Evolutionary conservation across 2,113 vertebrate species (phyloP).

Genomic region (Cephalopholis sonnerati): DNA sequence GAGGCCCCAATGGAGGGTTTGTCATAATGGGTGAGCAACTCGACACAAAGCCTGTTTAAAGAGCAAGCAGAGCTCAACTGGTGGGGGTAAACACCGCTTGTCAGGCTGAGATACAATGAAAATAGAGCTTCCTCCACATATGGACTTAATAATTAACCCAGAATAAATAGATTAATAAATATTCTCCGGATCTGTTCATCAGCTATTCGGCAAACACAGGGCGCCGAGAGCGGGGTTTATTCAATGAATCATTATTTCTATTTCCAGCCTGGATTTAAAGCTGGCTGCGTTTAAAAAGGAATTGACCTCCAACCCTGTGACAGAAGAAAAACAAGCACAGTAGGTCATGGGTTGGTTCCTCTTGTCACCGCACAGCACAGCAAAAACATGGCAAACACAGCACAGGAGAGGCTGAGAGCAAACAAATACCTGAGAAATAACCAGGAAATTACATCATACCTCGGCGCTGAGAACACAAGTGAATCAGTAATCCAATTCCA

Average conservation of each 20-base stretch:
- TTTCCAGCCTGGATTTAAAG: slow-evolving; percentile 62
- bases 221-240: slow-evolving; percentile 19
- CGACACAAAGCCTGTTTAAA: slow-evolving; percentile 82
- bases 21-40: slow-evolving; percentile 80
- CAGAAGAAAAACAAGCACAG: slow-evolving; percentile 80
- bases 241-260: slow-evolving; percentile 67
- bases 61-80: slow-evolving; percentile 74
- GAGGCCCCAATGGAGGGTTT: slow-evolving; percentile 78
- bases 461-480: slow-evolving; percentile 63
- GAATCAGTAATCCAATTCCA: slow-evolving; percentile 78
- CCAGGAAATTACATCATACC: slow-evolving; percentile 81
- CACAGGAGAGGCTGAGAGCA: slow-evolving; percentile 60
- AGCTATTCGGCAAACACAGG: slow-evolving; percentile 44
- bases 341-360: slow-evolving; percentile 77
- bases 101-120: slow-evolving; percentile 64
- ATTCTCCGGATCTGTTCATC: slow-evolving; percentile 50
- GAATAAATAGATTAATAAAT: slow-evolving; percentile 64
- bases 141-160: slow-evolving; percentile 74
- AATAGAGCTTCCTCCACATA: slow-evolving; percentile 62
- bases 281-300: slow-evolving; percentile 73
- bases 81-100: slow-evolving; percentile 76
- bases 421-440: slow-evolving; percentile 81
- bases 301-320: slow-evolving; percentile 75
- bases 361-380: slow-evolving; percentile 68
- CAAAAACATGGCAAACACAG: slow-evolving; percentile 59